Evolutionary conservation across 2,888 invertebrate genomes (phyloP).

Genomic region (Geotrupes spiniger): DNA sequence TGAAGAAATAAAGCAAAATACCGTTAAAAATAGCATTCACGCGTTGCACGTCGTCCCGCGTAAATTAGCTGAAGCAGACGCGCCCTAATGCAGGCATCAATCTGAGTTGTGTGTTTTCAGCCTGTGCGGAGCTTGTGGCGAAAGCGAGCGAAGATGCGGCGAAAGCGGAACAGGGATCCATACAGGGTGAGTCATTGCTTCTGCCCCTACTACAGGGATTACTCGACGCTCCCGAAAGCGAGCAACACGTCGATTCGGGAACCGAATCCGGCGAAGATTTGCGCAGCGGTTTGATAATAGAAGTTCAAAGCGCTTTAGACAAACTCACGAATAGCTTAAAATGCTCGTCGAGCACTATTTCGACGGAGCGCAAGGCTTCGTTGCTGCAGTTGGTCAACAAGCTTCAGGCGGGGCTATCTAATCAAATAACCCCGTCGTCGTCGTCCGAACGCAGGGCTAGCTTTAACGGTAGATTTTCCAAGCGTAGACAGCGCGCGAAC

Average conservation of each 20-base stretch:
- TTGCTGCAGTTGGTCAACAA: conserved; percentile 72
- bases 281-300: conserved; percentile 56
- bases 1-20: neutral
- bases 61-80: no score
- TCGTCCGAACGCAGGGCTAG: conserved; percentile 54
- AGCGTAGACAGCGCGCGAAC: conserved; percentile 61
- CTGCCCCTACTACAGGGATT: conserved; percentile 67
- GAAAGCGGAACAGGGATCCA: conserved; percentile 23
- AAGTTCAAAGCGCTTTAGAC: conserved; percentile 49
- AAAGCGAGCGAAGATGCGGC: conserved; percentile 48
- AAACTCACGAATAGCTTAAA: conserved; percentile 47
- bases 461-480: conserved; percentile 53
- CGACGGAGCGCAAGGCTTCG: conserved; percentile 73
- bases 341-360: conserved; percentile 47
- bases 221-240: conserved; percentile 53
- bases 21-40: no score
- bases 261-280: conserved; percentile 70
- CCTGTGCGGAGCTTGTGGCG: conserved; percentile 54
- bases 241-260: conserved; percentile 59
- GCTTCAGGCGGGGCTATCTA: conserved; percentile 55
- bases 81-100: no score
- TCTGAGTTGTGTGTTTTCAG: conserved; percentile 38
- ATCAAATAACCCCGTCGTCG: conserved; percentile 47
- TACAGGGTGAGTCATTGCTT: conserved; percentile 74
- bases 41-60: no score